Evolutionary conservation across 2,797 vertebrate genomes (phyloP).

Genomic region (Callimico goeldii): DNA sequence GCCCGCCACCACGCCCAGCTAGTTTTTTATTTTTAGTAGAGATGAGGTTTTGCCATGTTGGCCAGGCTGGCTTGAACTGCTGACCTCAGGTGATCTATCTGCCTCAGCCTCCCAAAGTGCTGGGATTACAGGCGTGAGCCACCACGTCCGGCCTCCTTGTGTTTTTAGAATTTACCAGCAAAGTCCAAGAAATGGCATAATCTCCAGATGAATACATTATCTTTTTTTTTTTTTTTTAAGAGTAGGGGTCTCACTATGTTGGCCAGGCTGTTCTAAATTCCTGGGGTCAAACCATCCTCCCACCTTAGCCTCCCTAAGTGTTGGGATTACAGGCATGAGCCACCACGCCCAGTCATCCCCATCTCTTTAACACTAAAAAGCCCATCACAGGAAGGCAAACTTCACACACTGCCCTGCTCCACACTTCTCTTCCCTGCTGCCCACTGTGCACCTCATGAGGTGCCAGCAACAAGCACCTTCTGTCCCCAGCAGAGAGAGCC

Average conservation of each 20-base stretch:
- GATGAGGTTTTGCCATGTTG: background rate
- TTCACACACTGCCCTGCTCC: background rate
- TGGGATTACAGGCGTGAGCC: background rate
- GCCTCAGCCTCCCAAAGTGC: background rate
- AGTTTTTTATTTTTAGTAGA: background rate
- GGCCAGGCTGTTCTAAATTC: background rate
- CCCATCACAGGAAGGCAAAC: background rate
- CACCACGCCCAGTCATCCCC: background rate
- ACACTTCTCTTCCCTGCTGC: background rate
- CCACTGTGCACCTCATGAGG: accelerated
- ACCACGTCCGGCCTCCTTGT: background rate
- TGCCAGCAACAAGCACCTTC: background rate
- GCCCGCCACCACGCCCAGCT: accelerated
- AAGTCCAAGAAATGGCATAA: constrained; percentile 24
- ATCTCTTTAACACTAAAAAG: background rate
- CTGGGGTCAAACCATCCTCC: background rate
- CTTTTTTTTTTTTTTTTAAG: background rate
- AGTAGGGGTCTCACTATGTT: background rate
- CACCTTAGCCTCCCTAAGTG: background rate
- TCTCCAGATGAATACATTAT: background rate
- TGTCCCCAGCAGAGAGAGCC: background rate
- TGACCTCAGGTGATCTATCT: no score
- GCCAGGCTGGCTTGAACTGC: background rate
- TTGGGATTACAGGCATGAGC: background rate
- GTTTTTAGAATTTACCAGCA: constrained; percentile 2